phyloP scores from a whole-genome alignment of 1,140 invertebrate species.

The Lineus longissimus region DNA sequence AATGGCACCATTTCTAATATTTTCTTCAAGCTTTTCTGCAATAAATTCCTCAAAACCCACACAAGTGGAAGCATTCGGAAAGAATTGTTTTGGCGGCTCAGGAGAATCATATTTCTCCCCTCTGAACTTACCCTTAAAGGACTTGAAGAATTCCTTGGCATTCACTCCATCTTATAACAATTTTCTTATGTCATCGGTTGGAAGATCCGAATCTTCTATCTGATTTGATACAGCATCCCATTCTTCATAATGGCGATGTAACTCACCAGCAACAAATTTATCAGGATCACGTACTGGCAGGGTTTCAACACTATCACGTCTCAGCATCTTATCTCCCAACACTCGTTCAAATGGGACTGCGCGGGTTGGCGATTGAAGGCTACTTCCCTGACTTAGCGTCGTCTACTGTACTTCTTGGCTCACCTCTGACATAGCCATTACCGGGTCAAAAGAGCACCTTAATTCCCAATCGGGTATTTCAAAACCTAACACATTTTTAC shows the following conservation, averaged over 20 bases:
- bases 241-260: constrained; percentile 10
- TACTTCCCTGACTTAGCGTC: neutral
- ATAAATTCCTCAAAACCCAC: constrained; percentile 16
- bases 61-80: constrained; percentile 17
- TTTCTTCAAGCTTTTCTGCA: neutral
- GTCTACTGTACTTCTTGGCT: constrained; percentile 6
- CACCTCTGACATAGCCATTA: neutral
- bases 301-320: neutral
- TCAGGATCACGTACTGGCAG: constrained; percentile 9
- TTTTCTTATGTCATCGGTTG: neutral
- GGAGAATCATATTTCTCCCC: constrained; percentile 16
- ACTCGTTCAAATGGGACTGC: too few relatives aligned
- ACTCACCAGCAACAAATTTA: constrained; percentile 9
- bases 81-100: constrained; percentile 16
- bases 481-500: neutral
- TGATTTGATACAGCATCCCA: neutral
- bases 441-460: neutral
- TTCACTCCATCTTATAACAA: constrained; percentile 18
- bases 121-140: constrained; percentile 20
- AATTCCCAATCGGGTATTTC: neutral
- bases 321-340: too few relatives aligned
- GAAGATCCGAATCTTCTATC: neutral
- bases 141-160: constrained; percentile 13
- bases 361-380: too few relatives aligned
- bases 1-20: neutral